phyloP scores from a whole-genome alignment of 2,888 invertebrate species.

The Timema podura region DNA sequence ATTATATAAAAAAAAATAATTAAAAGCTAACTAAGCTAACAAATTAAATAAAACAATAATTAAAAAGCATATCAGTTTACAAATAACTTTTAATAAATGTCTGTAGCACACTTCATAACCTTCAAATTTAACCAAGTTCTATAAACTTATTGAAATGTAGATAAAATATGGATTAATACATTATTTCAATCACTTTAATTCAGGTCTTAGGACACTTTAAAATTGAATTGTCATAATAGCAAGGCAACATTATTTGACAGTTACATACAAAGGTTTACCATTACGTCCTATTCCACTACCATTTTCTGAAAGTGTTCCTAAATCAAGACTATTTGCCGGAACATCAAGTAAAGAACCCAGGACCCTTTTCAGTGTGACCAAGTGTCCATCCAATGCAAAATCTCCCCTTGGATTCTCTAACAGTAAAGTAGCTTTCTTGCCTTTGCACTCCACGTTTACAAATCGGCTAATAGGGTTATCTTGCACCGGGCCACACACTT shows the following conservation, averaged over 20 bases:
- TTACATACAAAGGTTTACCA: not conserved
- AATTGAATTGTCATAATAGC: no score
- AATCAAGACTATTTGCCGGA: not conserved
- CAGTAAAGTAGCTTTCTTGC: slow-evolving; percentile 40
- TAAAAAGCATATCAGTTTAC: no score
- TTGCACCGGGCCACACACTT: slow-evolving; percentile 27
- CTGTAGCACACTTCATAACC: no score
- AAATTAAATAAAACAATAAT: no score
- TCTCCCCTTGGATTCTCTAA: slow-evolving; percentile 25
- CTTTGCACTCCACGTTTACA: slow-evolving; percentile 56
- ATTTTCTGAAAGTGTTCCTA: not conserved
- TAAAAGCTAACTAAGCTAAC: no score
- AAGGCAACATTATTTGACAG: not conserved
- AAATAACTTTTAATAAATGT: no score
- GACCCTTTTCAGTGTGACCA: not conserved
- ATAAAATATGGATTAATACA: no score
- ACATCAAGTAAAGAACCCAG: slow-evolving; percentile 3
- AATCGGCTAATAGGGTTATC: slow-evolving; percentile 56
- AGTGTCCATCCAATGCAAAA: not conserved
- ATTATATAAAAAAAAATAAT: no score
- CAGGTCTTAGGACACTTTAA: no score
- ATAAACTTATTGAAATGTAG: no score
- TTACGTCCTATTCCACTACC: not conserved
- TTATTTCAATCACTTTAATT: no score
- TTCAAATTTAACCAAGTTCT: no score